Evolutionary conservation across 2,888 invertebrate genomes (phyloP), one percentile per base, ranked within the genome.

Genomic region (Sericinus montela): DNA sequence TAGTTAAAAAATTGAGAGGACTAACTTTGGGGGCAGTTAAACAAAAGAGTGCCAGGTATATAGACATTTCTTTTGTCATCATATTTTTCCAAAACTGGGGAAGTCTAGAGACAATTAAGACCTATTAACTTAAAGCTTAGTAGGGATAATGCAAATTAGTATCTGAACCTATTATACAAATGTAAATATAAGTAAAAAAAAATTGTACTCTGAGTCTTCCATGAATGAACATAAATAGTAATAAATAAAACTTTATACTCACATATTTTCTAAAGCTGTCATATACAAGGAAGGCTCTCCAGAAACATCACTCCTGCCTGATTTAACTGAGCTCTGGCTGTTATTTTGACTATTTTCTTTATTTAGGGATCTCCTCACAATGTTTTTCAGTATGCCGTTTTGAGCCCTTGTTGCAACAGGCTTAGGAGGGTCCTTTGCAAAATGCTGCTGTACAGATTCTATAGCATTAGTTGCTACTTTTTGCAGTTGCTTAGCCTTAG

Each of bases 201-300:
- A n/a, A n/a, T n/a, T n/a, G n/a, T n/a, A n/a, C n/a, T n/a, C n/a
- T n/a, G n/a, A n/a, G n/a, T n/a, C n/a, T n/a, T n/a, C n/a, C n/a
- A n/a, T n/a, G n/a, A n/a, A n/a, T n/a, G n/a, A n/a, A n/a, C n/a
- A n/a, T n/a, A n/a, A n/a, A n/a, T n/a, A n/a, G n/a, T n/a, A n/a
- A n/a, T n/a, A 23, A 38, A 64, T 54, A 53, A 44, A 23, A 38
- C 29, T 32, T 32, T 11, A 56, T 56, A 90, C 91, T 91, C 75
- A 93, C 92, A 91, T 88, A 54, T 93, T 94, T 69, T 95, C 95
- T 60, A 94, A 80, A 3, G 95, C 95, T 52, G 95, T 93, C 69
- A 92, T 90, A 63, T 96, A 95, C 29, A 95, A 79, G 15, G 94
- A 94, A 35, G 94, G 94, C 60, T 94, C 94, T 64, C 93, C 92